Percentiles rank a stretch among this genome's conserved stretches.
Conservation (phyloP, 2,888 invertebrate genomes). For the Marasmarcha lunaedactyla region DNA sequence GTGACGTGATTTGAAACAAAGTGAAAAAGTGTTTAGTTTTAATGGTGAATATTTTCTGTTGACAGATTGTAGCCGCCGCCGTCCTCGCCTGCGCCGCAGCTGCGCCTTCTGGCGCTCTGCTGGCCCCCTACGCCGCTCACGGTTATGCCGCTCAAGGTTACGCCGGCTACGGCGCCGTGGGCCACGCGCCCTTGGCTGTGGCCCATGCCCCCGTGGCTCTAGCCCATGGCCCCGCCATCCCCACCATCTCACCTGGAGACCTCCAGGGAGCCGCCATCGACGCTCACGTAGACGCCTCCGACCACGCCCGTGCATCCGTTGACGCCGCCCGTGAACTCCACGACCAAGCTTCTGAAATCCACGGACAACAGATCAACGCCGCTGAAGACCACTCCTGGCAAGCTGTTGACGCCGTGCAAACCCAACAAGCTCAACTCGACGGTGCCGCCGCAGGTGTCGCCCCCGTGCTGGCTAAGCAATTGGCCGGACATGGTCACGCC, state of each 20-base stretch:
- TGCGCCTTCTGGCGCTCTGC: conserved; percentile 16
- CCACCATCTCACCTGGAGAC: conserved; percentile 60
- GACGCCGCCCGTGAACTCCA: conserved; percentile 54
- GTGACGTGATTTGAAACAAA: neutral
- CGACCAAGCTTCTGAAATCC: conserved; percentile 57
- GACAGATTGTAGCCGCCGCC: conserved; percentile 68
- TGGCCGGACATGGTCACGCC: conserved; percentile 38
- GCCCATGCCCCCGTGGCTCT: conserved; percentile 31
- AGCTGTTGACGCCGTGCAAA: conserved; percentile 54
- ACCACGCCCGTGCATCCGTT: conserved; percentile 55
- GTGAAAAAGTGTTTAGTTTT: conserved; percentile 3
- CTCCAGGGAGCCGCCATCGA: conserved; percentile 55
- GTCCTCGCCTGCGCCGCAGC: conserved; percentile 31
- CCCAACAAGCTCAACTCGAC: conserved; percentile 51
- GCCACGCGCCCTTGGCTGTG: conserved; percentile 23
- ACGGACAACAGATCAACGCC: conserved; percentile 57
- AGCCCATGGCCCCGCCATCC: conserved; percentile 29
- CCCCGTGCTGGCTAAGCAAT: conserved; percentile 52
- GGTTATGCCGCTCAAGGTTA: conserved; percentile 15
- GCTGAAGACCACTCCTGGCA: conserved; percentile 63
- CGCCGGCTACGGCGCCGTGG: conserved; percentile 9
- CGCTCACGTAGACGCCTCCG: conserved; percentile 53
- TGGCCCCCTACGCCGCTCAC: conserved; percentile 10
- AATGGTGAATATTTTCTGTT: conserved; percentile 20
- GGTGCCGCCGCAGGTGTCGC: conserved; percentile 60